These are phyloP conservation scores for Apamea crenata DNA, from an alignment of 2,888 invertebrate genomes.

Conservation along the genomic window DNA sequence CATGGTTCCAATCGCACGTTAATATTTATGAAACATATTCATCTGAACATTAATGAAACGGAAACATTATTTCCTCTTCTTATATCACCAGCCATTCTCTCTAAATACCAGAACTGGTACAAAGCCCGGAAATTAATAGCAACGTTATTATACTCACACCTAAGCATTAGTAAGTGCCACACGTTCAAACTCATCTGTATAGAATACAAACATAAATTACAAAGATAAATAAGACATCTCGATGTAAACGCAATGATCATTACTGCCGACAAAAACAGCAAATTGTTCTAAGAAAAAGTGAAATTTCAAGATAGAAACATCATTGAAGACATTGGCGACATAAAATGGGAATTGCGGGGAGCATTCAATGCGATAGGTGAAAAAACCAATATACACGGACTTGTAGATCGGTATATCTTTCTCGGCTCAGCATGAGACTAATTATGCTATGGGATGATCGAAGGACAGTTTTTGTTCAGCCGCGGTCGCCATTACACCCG, in stretches of 20 bases:
- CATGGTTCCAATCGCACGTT: constrained; percentile 31
- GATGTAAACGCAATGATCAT: constrained; percentile 73
- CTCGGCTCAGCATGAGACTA: constrained; percentile 84
- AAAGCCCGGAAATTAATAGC: constrained; percentile 64
- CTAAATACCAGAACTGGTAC: constrained; percentile 52
- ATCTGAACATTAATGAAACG: constrained; percentile 49
- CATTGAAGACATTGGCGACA: constrained; percentile 79
- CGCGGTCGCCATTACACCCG: constrained; percentile 76
- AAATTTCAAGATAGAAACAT: constrained; percentile 81
- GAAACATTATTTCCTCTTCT: constrained; percentile 47
- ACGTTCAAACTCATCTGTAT: constrained; percentile 59
- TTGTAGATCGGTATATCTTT: constrained; percentile 70
- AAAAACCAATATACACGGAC: constrained; percentile 72
- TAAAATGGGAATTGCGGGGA: constrained; percentile 74
- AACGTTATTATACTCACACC: constrained; percentile 58
- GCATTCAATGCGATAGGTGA: constrained; percentile 74
- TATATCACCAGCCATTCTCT: constrained; percentile 44
- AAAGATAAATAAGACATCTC: constrained; percentile 75
- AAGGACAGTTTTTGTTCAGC: constrained; percentile 79
- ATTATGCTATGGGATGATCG: constrained; percentile 86
- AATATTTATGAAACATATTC: constrained; percentile 54
- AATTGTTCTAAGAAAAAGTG: constrained; percentile 76
- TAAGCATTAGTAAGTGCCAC: constrained; percentile 55
- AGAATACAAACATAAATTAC: constrained; percentile 68
- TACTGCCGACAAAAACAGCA: constrained; percentile 71